Conservation (phyloP, 2,888 invertebrate species). For the Chirona hameri region DNA sequence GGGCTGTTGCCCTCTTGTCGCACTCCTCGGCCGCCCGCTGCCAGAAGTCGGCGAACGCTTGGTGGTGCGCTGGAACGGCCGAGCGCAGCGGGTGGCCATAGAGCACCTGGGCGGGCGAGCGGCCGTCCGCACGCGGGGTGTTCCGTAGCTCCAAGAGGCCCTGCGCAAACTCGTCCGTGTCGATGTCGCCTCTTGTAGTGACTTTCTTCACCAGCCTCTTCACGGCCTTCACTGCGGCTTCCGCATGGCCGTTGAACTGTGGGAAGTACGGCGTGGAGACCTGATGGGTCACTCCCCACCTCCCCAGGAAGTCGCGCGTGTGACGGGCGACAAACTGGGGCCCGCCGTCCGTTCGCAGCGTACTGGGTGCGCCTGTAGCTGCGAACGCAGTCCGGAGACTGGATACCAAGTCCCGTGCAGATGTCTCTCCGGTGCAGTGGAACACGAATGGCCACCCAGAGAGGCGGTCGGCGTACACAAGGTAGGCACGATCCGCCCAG, state of each 20-base stretch:
- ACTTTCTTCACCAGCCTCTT: not conserved
- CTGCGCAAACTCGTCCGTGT: not conserved
- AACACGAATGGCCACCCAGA: not conserved
- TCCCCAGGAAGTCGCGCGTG: not conserved
- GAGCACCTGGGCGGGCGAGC: not conserved
- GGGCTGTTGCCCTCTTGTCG: too few species aligned
- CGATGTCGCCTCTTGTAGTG: not conserved
- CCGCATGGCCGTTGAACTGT: not conserved
- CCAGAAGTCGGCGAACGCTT: too few species aligned
- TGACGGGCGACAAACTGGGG: not conserved
- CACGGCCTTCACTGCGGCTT: not conserved
- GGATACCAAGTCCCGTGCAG: not conserved
- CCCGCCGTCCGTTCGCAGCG: not conserved
- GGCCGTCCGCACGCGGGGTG: not conserved
- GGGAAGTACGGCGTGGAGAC: not conserved
- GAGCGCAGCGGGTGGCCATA: not conserved
- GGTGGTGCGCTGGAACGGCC: too few species aligned
- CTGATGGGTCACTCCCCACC: not conserved
- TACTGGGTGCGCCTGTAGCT: not conserved
- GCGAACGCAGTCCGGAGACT: not conserved
- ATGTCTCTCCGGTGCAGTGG: not conserved
- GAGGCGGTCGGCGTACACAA: conserved; percentile 10
- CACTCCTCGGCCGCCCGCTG: too few species aligned
- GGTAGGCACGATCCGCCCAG: not conserved
- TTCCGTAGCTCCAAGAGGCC: not conserved